These are phyloP conservation scores for Philhelius pedissequus DNA, from an alignment of 2,888 invertebrate genomes.

Conservation along the genomic window DNA sequence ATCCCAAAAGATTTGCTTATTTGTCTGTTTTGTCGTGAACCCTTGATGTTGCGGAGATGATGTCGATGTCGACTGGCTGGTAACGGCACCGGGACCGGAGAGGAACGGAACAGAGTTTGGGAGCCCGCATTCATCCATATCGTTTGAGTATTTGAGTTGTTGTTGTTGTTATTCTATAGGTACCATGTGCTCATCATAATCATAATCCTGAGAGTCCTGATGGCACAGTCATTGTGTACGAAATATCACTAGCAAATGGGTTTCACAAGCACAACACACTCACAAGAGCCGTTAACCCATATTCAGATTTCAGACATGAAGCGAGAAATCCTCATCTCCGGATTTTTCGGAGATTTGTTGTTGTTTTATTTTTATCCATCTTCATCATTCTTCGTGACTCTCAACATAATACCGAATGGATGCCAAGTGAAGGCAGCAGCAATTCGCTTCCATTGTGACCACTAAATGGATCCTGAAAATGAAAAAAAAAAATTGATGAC, in stretches of 20 bases:
- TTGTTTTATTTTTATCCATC: slow-evolving; percentile 3
- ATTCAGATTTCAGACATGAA: slow-evolving; percentile 53
- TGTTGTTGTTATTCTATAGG: not conserved
- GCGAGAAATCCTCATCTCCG: slow-evolving; percentile 46
- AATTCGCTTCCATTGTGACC: slow-evolving; percentile 48
- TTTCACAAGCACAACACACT: not conserved
- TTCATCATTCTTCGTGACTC: not conserved
- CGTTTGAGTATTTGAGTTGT: not conserved
- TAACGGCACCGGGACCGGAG: too few species aligned
- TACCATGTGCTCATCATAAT: slow-evolving; percentile 27
- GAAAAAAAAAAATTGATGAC: slow-evolving; percentile 50
- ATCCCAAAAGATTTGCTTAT: slow-evolving; percentile 47
- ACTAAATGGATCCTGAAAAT: slow-evolving; percentile 23
- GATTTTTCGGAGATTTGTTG: slow-evolving; percentile 13
- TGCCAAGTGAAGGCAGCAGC: slow-evolving; percentile 42
- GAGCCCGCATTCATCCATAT: slow-evolving; percentile 7
- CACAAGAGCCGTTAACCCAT: not conserved
- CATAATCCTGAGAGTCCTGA: slow-evolving; percentile 20
- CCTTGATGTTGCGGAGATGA: slow-evolving; percentile 34
- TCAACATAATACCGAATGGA: not conserved
- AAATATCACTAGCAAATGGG: slow-evolving; percentile 47
- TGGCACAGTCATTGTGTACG: slow-evolving; percentile 19
- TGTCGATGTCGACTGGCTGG: too few species aligned
- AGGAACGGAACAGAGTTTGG: slow-evolving; percentile 7
- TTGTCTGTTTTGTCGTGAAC: slow-evolving; percentile 53